These are phyloP conservation scores for Sphinx pinastri DNA, from an alignment of 2,888 invertebrate species.

Conservation along the genomic window DNA sequence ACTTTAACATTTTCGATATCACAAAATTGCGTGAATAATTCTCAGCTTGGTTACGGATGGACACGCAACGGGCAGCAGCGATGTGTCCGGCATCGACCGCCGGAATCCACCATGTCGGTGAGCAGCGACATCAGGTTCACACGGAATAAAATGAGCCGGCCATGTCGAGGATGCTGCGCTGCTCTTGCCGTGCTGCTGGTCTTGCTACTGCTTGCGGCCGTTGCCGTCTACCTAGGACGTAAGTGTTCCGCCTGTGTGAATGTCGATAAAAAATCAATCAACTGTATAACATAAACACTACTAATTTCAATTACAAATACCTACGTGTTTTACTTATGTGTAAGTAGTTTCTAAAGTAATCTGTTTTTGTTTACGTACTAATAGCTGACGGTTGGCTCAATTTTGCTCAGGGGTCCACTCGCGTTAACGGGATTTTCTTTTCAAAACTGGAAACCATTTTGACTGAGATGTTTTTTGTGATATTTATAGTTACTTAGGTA, in stretches of 20 bases:
- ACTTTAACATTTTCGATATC: background rate
- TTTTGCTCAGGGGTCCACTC: no score
- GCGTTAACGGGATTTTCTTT: no score
- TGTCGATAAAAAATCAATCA: background rate
- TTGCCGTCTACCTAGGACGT: slow-evolving; percentile 86
- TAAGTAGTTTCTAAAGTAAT: no score
- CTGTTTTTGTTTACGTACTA: no score
- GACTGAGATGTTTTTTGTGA: background rate
- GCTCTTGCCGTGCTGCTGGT: slow-evolving; percentile 93
- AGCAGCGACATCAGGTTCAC: slow-evolving; percentile 96
- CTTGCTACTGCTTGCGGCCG: slow-evolving; percentile 86
- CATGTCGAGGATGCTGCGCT: slow-evolving; percentile 94
- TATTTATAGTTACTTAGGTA: background rate
- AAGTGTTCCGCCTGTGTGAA: slow-evolving; percentile 55
- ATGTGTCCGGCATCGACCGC: slow-evolving; percentile 74
- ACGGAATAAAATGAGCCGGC: slow-evolving; percentile 91
- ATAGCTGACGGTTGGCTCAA: no score
- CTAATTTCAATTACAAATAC: no score
- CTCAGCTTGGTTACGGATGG: slow-evolving; percentile 76
- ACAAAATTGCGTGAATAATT: slow-evolving; percentile 25
- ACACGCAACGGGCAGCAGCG: slow-evolving; percentile 65
- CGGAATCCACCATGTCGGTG: slow-evolving; percentile 92
- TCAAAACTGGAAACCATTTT: no score
- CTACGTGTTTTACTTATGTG: background rate
- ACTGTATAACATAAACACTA: no score